Percentiles rank a stretch among this genome's conserved stretches.
Evolutionary conservation across 2,797 vertebrate genomes (phyloP).

Genomic region (Cirrhinus mrigala): DNA sequence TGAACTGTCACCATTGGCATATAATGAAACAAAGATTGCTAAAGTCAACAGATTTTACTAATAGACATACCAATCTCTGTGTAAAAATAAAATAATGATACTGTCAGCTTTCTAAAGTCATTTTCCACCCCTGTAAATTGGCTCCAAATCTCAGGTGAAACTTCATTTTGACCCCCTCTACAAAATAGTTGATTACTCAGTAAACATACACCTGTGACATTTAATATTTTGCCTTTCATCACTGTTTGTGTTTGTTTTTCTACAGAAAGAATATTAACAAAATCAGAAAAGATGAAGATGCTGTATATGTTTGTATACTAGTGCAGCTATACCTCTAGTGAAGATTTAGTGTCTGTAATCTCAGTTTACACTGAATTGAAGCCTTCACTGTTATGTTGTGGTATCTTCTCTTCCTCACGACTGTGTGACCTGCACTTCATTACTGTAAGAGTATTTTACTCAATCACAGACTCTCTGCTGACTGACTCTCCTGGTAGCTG

Average conservation of each 20-base stretch:
- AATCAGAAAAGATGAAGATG: background rate
- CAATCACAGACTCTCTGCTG: slow-evolving; percentile 13
- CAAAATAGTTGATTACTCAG: background rate
- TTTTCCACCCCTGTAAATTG: background rate
- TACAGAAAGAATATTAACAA: background rate
- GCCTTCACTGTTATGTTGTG: background rate
- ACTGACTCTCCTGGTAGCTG: slow-evolving; percentile 47
- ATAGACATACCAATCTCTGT: too few species aligned
- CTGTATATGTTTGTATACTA: background rate
- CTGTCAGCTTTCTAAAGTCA: background rate
- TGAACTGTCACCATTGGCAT: too few species aligned
- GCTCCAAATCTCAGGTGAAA: background rate
- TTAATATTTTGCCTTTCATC: background rate
- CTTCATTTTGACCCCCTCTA: background rate
- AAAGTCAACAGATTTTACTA: too few species aligned
- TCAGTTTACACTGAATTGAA: slow-evolving; percentile 9
- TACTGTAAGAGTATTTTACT: slow-evolving; percentile 27
- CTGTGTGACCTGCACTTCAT: slow-evolving; percentile 33
- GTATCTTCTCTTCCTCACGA: background rate
- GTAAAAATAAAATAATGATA: too few species aligned
- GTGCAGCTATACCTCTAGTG: background rate
- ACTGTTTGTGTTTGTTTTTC: background rate
- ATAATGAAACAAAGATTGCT: too few species aligned
- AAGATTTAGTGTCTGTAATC: background rate
- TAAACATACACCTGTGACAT: background rate